A percentile compares a stretch with the other conserved stretches of the same genome.
Conservation (phyloP, 2,113 vertebrate species). For the Astur gentilis region DNA sequence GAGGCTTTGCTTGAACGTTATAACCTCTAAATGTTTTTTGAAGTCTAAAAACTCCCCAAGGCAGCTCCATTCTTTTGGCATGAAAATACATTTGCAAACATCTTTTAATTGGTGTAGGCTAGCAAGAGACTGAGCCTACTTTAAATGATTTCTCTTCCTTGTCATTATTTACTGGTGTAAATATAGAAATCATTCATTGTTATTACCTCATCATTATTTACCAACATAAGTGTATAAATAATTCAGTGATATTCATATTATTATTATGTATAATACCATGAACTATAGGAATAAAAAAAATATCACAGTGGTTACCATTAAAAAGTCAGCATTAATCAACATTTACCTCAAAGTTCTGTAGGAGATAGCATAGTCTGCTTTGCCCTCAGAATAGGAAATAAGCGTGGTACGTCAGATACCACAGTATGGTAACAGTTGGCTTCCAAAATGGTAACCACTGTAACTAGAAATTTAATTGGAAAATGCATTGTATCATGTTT, state of each 20-base stretch:
- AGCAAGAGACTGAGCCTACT: neutral
- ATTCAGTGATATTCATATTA: slow-evolving; percentile 16
- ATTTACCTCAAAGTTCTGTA: neutral
- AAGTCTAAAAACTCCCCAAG: neutral
- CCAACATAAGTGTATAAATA: slow-evolving; percentile 49
- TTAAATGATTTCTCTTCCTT: neutral
- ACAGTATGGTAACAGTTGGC: neutral
- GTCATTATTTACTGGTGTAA: slow-evolving; percentile 44
- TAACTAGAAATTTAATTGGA: neutral
- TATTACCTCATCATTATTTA: slow-evolving; percentile 53
- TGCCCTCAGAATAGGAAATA: slow-evolving; percentile 30
- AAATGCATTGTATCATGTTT: neutral
- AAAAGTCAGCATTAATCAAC: slow-evolving; percentile 49
- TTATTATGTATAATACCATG: slow-evolving; percentile 18
- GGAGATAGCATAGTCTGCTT: neutral
- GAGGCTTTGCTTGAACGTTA: neutral
- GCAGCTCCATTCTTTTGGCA: neutral
- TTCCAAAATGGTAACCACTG: slow-evolving; percentile 1
- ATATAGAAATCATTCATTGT: slow-evolving; percentile 38
- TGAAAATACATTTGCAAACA: neutral
- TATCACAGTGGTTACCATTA: slow-evolving; percentile 10
- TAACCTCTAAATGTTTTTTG: neutral
- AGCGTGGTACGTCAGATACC: slow-evolving; percentile 7
- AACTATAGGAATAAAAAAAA: slow-evolving; percentile 34
- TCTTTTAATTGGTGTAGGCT: neutral